Conservation (phyloP, 2,888 invertebrate genomes). For the Stenoptilia bipunctidactyla region DNA sequence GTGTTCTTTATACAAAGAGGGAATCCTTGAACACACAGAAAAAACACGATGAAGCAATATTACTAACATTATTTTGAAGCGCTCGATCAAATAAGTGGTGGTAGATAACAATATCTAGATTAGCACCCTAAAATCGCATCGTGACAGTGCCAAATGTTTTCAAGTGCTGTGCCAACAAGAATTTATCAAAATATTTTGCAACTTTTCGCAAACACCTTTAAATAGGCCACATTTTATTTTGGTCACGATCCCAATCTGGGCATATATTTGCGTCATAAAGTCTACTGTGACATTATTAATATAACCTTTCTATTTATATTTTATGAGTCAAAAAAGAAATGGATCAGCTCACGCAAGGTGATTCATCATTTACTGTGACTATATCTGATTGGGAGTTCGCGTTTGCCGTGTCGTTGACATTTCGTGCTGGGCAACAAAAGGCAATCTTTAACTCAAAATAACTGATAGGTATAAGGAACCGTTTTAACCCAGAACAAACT, state of each 20-base stretch:
- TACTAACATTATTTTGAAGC: conserved; percentile 36
- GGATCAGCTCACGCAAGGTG: conserved; percentile 44
- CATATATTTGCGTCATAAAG: conserved; percentile 31
- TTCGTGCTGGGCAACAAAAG: conserved; percentile 36
- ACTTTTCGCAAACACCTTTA: conserved; percentile 48
- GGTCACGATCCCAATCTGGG: conserved; percentile 24
- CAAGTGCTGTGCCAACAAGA: conserved; percentile 45
- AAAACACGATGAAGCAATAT: background rate
- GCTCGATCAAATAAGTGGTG: conserved; percentile 52
- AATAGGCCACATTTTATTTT: conserved; percentile 54
- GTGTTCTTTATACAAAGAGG: too few relatives aligned
- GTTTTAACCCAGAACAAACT: too few relatives aligned
- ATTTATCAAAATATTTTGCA: conserved; percentile 27
- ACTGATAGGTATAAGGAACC: too few relatives aligned
- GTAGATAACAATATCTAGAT: conserved; percentile 65
- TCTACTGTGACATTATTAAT: conserved; percentile 33
- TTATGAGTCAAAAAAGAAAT: conserved; percentile 40
- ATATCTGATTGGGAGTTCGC: conserved; percentile 45
- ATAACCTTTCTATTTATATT: conserved; percentile 36
- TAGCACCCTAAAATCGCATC: conserved; percentile 49
- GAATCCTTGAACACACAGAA: background rate
- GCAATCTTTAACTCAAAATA: too few relatives aligned
- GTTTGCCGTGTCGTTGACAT: conserved; percentile 55
- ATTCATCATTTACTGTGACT: conserved; percentile 41
- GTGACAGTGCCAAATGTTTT: conserved; percentile 56